Conservation (phyloP, 2,888 invertebrate genomes). For the Cheilosia pagana region DNA sequence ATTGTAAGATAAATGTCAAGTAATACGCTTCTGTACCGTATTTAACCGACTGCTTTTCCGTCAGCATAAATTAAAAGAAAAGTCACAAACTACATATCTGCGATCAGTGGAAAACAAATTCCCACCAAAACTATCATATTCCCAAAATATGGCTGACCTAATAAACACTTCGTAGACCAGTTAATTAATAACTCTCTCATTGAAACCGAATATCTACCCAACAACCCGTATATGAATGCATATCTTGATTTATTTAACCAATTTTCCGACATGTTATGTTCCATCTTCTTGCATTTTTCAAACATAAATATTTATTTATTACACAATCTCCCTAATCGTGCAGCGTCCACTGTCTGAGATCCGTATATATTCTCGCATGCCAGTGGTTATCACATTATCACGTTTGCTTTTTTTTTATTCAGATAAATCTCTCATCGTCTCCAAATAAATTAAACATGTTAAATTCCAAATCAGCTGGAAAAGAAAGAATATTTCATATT, state of each 20-base stretch:
- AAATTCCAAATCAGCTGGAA: constrained; percentile 17
- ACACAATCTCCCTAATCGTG: background rate
- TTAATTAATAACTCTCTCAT: constrained; percentile 24
- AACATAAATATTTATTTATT: constrained; percentile 49
- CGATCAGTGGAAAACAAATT: background rate
- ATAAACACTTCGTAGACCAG: constrained; percentile 32
- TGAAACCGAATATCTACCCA: background rate
- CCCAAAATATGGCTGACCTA: constrained; percentile 27
- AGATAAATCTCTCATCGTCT: constrained; percentile 21
- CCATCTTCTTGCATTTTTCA: background rate
- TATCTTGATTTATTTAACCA: constrained; percentile 39
- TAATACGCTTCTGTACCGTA: too few species aligned
- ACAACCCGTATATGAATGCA: background rate
- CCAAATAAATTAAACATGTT: constrained; percentile 9
- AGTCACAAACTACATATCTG: constrained; percentile 9
- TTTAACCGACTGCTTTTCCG: background rate
- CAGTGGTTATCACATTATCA: constrained; percentile 12
- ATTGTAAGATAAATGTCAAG: too few species aligned
- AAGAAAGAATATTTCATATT: constrained; percentile 27
- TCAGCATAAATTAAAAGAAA: background rate
- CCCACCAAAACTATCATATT: constrained; percentile 23
- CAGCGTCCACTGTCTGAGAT: background rate
- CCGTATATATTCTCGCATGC: background rate
- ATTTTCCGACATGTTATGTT: constrained; percentile 12
- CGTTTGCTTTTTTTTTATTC: background rate